These are phyloP conservation scores for Phaetusa simplex DNA, from an alignment of 2,113 vertebrate genomes.

Conservation along the genomic window DNA sequence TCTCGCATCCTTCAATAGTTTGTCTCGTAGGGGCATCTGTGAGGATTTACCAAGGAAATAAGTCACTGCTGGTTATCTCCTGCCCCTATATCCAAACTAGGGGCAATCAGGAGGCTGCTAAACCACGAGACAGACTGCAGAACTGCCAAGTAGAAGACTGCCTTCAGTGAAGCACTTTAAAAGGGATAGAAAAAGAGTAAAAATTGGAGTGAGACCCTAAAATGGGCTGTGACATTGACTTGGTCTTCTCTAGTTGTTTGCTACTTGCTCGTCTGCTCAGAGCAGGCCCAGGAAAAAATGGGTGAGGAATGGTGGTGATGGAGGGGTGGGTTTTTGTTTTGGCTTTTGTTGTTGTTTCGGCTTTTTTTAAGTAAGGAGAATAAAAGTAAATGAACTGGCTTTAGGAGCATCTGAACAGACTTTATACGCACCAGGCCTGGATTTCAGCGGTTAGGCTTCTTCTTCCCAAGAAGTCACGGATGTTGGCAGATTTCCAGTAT, in stretches of 20 bases:
- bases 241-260: neutral
- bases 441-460: neutral
- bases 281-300: neutral
- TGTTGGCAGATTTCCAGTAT: neutral
- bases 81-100: neutral
- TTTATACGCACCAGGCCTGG: neutral
- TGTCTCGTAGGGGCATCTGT: neutral
- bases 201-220: neutral
- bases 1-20: neutral
- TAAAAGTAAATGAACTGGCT: neutral
- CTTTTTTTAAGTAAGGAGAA: neutral
- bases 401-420: neutral
- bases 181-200: neutral
- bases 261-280: neutral
- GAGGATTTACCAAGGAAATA: neutral
- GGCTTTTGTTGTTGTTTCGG: neutral
- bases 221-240: neutral
- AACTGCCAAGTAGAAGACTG: neutral
- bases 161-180: neutral
- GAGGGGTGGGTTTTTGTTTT: neutral
- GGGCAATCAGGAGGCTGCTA: neutral
- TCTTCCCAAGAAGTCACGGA: neutral
- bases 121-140: neutral
- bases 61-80: neutral
- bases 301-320: neutral